Base-by-base conservation (phyloP, 2,888 invertebrate species). In the Palloptera scutellata region DNA sequence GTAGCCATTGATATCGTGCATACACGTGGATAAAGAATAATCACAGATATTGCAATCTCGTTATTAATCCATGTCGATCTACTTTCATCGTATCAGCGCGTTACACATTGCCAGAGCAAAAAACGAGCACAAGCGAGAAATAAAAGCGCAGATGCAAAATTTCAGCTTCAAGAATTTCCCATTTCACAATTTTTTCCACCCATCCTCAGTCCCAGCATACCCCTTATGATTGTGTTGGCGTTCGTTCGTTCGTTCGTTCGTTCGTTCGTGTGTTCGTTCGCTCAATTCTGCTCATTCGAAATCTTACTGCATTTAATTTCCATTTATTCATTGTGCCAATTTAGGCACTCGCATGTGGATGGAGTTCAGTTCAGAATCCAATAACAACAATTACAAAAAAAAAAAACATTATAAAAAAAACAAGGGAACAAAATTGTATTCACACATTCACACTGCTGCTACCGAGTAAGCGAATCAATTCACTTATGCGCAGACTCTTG, bases 301-400 rank as follows among this genome's bases (percentile, higher is more conserved):
- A 30, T 30, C 2, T 30, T n/a, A 9, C 43, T 43, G 59, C 59
- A 59, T 59, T 59, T 59, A 59, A 59, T 59, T 59, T 59, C 43
- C 59, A 59, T 59, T 30, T 30, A 30, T 30, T 59, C 59, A 59
- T 59, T 59, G 59, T 59, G 43, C 59, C 59, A 59, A 59, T 59
- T 59, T 59, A 59, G 13, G 54, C 6, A 30, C 30, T 30, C 30
- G 30, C 6, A 30, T 30, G 30, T 30, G 30, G 30, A 30, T 19
- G 54, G 20, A 19, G 43, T n/a, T 59, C 58, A 13, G 42, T n/a
- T n/a, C 3, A 30, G 30, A 30, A 30, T 6, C 30, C 30, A 30
- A 30, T 4, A 30, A 30, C 30, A 30, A 30, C 30, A n/a, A n/a
- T n/a, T 30, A 30, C 30, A 30, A 30, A 30, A 30, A 30, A 30